Percentiles rank a stretch among this genome's conserved stretches.
Conservation (phyloP, 2,888 invertebrate species). For the Podabrus alpinus region DNA sequence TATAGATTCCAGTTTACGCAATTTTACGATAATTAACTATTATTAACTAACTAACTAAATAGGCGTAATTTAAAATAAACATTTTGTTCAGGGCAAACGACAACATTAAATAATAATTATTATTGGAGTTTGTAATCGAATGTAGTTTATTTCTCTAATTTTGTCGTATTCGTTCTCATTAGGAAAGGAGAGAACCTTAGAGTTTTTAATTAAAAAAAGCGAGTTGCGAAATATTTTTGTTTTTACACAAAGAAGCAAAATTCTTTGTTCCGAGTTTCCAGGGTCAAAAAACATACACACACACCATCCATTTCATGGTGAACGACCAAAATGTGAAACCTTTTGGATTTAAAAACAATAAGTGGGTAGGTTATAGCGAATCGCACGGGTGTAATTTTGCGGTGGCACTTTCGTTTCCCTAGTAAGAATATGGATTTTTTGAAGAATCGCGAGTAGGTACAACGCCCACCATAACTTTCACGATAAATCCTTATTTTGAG, state of each 20-base stretch:
- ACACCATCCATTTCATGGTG: slow-evolving; percentile 25
- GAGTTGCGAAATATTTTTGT: not conserved
- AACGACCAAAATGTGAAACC: slow-evolving; percentile 13
- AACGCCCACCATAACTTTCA: slow-evolving; percentile 19
- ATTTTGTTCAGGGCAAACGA: slow-evolving; percentile 25
- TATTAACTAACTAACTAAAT: slow-evolving; percentile 5
- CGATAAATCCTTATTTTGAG: slow-evolving; percentile 2
- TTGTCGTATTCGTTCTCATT: not conserved
- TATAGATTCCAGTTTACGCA: slow-evolving; percentile 4
- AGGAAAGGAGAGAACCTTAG: not conserved
- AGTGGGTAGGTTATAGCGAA: not conserved
- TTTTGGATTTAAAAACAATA: not conserved
- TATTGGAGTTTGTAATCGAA: slow-evolving; percentile 14
- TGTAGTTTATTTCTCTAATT: not conserved
- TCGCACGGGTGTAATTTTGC: slow-evolving; percentile 3
- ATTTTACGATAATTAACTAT: slow-evolving; percentile 4
- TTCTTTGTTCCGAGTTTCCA: slow-evolving; percentile 33
- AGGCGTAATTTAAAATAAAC: slow-evolving; percentile 17
- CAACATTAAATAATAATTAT: slow-evolving; percentile 27
- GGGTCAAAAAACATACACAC: slow-evolving; percentile 31
- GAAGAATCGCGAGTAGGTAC: slow-evolving; percentile 9
- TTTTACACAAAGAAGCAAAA: slow-evolving; percentile 19
- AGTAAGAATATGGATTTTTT: slow-evolving; percentile 14
- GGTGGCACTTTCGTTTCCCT: slow-evolving; percentile 1
- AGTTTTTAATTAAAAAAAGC: not conserved